Base-by-base conservation (phyloP, 2,797 vertebrate species). In the Diglossa cyanea region DNA sequence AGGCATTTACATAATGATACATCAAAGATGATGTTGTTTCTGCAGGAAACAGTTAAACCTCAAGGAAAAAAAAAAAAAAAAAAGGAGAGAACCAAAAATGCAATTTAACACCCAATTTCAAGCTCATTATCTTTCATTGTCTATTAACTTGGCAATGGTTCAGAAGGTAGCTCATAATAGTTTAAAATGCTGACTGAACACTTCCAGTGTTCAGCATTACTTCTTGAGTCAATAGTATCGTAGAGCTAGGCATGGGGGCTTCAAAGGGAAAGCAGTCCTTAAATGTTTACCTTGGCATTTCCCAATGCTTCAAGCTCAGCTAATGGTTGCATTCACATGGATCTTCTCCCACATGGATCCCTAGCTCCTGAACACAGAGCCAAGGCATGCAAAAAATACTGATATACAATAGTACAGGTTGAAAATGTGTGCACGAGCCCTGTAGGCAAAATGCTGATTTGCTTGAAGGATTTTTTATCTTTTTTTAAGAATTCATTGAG, bases 101-200 rank as follows among this genome's bases (percentile, higher is more conserved):
- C 98, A 98, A 98, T 98, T 98, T 98, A 98, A 98, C 98, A 98
- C 98, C 98, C 98, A 98, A 98, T 98, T 98, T 98, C 98, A 98
- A 98, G 98, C 98, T 98, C 98, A 98, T 98, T 98, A 98, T 98
- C 98, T 98, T 98, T 98, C 98, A 98, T 98, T 98, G 98, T 98
- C 98, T 98, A 98, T 98, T 98, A 98, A 98, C 98, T 98, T 98
- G 98, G 98, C 98, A 97, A 98, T 98, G 98, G 98, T 98, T 98
- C 98, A 98, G 98, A 98, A 98, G 98, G 98, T 98, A 98, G 98
- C 97, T 98, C 98, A 98, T 98, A 98, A 98, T 98, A 98, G 98
- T 98, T 98, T 98, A 98, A 98, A 98, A 98, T 98, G 98, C 98
- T 98, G 98, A 98, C 98, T 98, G 98, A 97, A 98, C 97, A 98